Percentiles rank a stretch among this genome's conserved stretches.
Evolutionary conservation across 2,797 vertebrate genomes (phyloP).

Genomic region (Enteromius radiatus): DNA sequence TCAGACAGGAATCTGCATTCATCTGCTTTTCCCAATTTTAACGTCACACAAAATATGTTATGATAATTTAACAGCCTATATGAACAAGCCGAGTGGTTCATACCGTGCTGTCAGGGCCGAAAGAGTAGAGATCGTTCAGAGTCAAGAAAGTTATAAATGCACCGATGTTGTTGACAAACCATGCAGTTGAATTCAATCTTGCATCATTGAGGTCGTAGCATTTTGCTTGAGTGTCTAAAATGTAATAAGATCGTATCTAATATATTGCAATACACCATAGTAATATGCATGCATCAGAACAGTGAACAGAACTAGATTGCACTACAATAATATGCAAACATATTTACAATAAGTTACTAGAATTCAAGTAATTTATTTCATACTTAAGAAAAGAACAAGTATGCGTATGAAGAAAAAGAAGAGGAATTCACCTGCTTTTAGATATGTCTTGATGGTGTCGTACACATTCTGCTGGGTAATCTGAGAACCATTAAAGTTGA

Average conservation of each 20-base stretch:
- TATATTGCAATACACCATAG: too few relatives aligned
- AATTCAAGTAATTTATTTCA: background rate
- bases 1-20: background rate
- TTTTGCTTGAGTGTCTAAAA: slow-evolving; percentile 51
- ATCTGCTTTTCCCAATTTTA: background rate
- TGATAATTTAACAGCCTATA: background rate
- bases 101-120: slow-evolving; percentile 38
- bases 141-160: slow-evolving; percentile 44
- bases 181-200: slow-evolving; percentile 52
- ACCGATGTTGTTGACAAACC: slow-evolving; percentile 56
- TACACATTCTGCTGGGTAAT: slow-evolving; percentile 26
- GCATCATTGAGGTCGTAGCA: slow-evolving; percentile 45
- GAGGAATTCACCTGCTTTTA: slow-evolving; percentile 32
- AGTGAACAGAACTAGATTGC: background rate
- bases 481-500: slow-evolving; percentile 34
- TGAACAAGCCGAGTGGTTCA: background rate
- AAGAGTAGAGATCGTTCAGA: slow-evolving; percentile 48
- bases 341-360: background rate
- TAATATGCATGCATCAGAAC: background rate
- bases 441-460: slow-evolving; percentile 48
- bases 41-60: background rate
- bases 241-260: background rate
- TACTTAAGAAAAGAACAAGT: background rate
- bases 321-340: background rate
- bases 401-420: background rate